These are phyloP conservation scores for Ceyx margarethae DNA, from an alignment of 2,113 vertebrate species.

Conservation along the genomic window DNA sequence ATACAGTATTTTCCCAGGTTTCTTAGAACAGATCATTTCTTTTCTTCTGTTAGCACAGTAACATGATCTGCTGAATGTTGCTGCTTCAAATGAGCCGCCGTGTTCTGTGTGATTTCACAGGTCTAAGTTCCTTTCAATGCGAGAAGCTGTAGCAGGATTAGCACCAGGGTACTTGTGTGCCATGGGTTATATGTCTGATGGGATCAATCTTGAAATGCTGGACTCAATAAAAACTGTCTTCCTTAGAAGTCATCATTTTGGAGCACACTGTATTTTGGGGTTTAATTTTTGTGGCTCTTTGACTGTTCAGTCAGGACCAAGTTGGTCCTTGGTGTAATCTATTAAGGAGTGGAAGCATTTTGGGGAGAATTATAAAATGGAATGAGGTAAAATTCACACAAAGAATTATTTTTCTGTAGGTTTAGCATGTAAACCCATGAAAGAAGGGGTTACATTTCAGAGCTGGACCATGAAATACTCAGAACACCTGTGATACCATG, in stretches of 20 bases:
- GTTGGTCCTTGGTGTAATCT: background rate
- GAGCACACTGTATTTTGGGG: rapidly evolving
- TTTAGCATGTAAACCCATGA: rapidly evolving
- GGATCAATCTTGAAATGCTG: background rate
- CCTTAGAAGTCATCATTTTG: background rate
- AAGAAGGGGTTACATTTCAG: background rate
- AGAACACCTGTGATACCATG: rapidly evolving
- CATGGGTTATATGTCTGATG: background rate
- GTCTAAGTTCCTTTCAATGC: background rate
- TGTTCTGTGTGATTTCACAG: background rate
- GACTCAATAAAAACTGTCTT: background rate
- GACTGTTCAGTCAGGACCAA: background rate
- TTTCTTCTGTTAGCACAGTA: background rate
- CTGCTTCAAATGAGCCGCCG: background rate
- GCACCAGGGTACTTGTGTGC: background rate
- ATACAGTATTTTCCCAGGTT: background rate
- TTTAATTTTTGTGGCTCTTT: background rate
- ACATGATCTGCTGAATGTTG: background rate
- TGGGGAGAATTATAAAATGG: background rate
- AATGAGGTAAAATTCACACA: background rate
- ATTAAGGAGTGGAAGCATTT: background rate
- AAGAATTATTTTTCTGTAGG: background rate
- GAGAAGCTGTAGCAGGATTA: background rate
- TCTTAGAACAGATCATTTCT: background rate
- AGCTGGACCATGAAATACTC: background rate